Percentiles rank a stretch among this genome's conserved stretches.
phyloP scores from a whole-genome alignment of 1,140 invertebrate genomes.

The Calliphora vicina region DNA sequence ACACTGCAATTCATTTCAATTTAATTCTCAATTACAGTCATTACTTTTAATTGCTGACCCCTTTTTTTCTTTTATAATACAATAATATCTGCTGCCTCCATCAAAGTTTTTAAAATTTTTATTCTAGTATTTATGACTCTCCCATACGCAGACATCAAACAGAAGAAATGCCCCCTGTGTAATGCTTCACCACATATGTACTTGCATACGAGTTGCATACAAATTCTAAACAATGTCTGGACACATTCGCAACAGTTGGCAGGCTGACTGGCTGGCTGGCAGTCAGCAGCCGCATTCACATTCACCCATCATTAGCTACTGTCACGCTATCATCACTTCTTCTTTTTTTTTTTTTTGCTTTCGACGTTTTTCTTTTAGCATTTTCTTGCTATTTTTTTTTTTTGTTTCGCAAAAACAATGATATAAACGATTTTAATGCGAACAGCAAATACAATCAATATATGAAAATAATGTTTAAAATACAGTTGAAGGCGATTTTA shows the following conservation, averaged over 20 bases:
- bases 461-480: neutral
- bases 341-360: neutral
- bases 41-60: constrained; percentile 13
- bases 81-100: neutral
- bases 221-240: neutral
- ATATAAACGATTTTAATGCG: neutral
- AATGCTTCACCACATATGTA: neutral
- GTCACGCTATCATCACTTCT: constrained; percentile 3
- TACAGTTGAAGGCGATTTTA: neutral
- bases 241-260: neutral
- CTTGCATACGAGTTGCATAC: neutral
- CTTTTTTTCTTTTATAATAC: neutral
- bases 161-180: neutral
- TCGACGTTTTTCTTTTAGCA: neutral
- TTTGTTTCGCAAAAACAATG: neutral
- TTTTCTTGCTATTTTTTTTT: neutral
- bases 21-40: constrained; percentile 1
- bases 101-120: neutral
- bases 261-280: neutral
- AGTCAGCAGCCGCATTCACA: neutral
- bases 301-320: neutral
- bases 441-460: neutral
- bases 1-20: neutral
- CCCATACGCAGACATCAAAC: neutral
- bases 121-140: neutral